These are phyloP conservation scores for Macquaria ambigua DNA, from an alignment of 2,113 vertebrate species.

Conservation along the genomic window DNA sequence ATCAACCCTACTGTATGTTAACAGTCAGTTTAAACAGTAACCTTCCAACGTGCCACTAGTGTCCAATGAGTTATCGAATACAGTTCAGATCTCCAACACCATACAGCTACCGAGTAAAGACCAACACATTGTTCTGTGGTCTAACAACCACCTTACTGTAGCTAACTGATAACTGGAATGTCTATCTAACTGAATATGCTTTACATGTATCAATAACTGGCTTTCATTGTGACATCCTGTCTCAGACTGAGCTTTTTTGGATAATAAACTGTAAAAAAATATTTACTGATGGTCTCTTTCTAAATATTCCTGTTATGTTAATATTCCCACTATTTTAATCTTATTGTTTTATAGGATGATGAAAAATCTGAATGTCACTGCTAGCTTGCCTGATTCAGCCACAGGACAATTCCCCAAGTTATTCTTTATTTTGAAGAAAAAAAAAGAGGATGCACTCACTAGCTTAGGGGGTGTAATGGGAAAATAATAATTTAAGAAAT, in stretches of 20 bases:
- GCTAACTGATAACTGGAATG: neutral
- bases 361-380: neutral
- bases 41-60: neutral
- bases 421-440: neutral
- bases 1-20: neutral
- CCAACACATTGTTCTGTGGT: neutral
- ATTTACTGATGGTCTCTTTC: neutral
- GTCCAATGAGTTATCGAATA: neutral
- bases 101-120: neutral
- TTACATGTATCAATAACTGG: neutral
- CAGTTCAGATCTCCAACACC: neutral
- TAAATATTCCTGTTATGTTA: neutral
- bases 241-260: neutral
- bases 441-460: neutral
- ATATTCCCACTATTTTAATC: neutral
- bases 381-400: neutral
- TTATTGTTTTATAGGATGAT: neutral
- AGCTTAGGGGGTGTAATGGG: neutral
- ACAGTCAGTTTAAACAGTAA: slow-evolving; percentile 1
- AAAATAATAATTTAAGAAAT: neutral
- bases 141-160: neutral
- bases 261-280: neutral
- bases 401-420: neutral
- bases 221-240: neutral
- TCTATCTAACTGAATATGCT: neutral